Evolutionary conservation across 2,888 invertebrate genomes (phyloP).

Genomic region (Stratiomys singularior): DNA sequence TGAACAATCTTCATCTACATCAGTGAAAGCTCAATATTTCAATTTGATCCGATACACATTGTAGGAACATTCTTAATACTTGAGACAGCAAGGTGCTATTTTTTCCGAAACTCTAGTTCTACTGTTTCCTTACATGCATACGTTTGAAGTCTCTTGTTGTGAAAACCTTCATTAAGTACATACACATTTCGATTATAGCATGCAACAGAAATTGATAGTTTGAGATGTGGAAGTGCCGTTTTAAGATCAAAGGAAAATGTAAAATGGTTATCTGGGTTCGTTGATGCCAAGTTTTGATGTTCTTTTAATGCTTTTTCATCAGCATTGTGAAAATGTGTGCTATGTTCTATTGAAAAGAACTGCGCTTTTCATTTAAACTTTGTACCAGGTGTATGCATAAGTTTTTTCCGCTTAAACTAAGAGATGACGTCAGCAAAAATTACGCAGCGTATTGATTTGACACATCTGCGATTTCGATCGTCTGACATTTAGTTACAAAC

Average conservation of each 20-base stretch:
- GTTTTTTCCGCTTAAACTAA: too few relatives aligned
- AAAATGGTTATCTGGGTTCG: background rate
- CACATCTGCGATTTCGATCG: too few relatives aligned
- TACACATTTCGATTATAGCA: slow-evolving; percentile 21
- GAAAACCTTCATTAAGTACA: slow-evolving; percentile 27
- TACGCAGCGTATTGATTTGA: too few relatives aligned
- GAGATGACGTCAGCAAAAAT: too few relatives aligned
- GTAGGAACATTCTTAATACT: background rate
- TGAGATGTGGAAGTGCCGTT: slow-evolving; percentile 14
- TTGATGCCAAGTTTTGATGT: slow-evolving; percentile 34
- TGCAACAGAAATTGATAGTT: too few relatives aligned
- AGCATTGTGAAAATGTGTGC: slow-evolving; percentile 3
- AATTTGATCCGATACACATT: background rate
- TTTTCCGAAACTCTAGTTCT: background rate
- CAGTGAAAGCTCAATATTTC: background rate
- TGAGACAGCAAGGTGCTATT: background rate
- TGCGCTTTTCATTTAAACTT: background rate
- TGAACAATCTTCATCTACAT: background rate
- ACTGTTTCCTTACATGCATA: background rate
- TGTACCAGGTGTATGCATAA: too few relatives aligned
- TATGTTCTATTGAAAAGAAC: background rate
- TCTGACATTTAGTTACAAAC: too few relatives aligned
- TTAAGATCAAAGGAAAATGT: slow-evolving; percentile 17
- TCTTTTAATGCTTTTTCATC: slow-evolving; percentile 10
- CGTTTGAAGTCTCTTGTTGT: background rate